Evolutionary conservation across 1,140 invertebrate genomes (phyloP).

Genomic region (Halesus radiatus): DNA sequence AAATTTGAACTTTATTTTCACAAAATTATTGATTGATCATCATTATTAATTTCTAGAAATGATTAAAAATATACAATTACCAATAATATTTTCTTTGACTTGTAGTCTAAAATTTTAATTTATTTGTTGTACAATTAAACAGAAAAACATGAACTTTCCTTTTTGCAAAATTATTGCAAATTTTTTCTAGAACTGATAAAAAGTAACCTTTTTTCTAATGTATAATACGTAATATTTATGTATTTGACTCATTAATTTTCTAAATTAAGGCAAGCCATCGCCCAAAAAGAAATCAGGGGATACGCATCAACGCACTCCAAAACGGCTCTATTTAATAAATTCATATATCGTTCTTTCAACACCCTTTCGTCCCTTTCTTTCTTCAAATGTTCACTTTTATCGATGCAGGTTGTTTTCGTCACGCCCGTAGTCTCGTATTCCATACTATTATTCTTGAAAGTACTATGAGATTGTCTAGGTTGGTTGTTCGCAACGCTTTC

Average conservation of each 20-base stretch:
- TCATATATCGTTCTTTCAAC: constrained; percentile 38
- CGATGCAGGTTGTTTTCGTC: too few species aligned
- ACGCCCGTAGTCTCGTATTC: not conserved
- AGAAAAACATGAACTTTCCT: too few species aligned
- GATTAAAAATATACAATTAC: too few species aligned
- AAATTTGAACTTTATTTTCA: too few species aligned
- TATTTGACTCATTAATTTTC: not conserved
- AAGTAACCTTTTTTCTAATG: too few species aligned
- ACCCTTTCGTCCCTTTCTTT: constrained; percentile 10
- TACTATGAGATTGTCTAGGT: not conserved
- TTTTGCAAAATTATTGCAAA: too few species aligned
- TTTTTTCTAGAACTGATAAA: too few species aligned
- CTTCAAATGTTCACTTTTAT: not conserved
- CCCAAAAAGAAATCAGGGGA: constrained; percentile 51
- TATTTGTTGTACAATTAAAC: too few species aligned
- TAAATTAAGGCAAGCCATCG: constrained; percentile 49
- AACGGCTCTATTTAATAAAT: constrained; percentile 34
- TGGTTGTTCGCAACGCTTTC: not conserved
- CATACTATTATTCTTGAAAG: not conserved
- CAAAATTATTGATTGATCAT: too few species aligned
- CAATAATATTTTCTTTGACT: too few species aligned
- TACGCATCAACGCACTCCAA: constrained; percentile 52
- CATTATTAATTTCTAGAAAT: too few species aligned
- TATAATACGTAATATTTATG: not conserved
- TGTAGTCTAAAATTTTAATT: too few species aligned